Percentiles rank a stretch among this genome's conserved stretches.
These are phyloP conservation scores for Ciconia stormi DNA, from an alignment of 2,113 vertebrate species.

Conservation along the genomic window DNA sequence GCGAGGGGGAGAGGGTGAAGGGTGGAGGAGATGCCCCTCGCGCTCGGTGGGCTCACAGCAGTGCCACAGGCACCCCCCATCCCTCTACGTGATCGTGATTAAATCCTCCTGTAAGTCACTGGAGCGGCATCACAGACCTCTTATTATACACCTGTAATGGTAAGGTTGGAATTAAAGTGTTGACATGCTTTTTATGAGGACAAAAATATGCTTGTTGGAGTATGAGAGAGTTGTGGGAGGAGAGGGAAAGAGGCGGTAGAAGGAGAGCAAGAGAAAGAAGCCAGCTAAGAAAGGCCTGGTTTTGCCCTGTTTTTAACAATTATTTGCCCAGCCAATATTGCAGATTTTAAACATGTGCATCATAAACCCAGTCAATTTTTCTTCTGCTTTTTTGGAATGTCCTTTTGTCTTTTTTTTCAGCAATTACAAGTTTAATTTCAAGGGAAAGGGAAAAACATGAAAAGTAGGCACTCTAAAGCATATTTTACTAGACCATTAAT, in stretches of 20 bases:
- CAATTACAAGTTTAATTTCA: not conserved
- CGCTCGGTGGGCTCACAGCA: not conserved
- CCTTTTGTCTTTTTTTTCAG: not conserved
- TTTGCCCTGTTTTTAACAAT: not conserved
- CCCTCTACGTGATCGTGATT: not conserved
- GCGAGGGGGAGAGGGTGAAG: not conserved
- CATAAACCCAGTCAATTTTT: not conserved
- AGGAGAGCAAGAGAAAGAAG: not conserved
- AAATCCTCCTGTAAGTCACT: not conserved
- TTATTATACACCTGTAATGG: not conserved
- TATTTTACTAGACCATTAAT: not conserved
- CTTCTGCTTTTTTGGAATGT: not conserved
- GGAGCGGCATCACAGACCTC: not conserved
- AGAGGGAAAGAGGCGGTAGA: not conserved
- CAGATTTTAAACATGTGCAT: not conserved
- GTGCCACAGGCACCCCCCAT: not conserved
- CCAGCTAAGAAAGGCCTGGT: not conserved
- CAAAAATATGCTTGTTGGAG: not conserved
- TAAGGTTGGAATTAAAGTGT: not conserved
- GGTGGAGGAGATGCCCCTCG: rapidly evolving
- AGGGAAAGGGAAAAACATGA: not conserved
- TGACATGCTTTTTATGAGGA: not conserved
- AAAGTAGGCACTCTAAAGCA: not conserved
- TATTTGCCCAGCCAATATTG: not conserved
- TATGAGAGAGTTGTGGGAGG: not conserved